Base-by-base conservation (phyloP, 1,140 invertebrate genomes). In the Bactericera cockerelli region DNA sequence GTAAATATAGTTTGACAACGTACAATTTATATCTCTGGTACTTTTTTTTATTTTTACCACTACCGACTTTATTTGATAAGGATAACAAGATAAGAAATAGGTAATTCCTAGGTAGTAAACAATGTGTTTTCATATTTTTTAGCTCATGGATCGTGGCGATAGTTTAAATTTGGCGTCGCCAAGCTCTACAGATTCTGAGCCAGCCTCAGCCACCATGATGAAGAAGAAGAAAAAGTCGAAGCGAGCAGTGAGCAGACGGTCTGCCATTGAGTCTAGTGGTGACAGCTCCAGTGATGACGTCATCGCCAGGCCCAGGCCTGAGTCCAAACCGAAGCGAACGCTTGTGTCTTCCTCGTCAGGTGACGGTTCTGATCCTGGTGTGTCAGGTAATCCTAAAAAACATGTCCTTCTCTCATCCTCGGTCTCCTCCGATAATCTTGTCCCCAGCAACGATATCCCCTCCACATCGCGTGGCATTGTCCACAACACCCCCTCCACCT, bases 81-180 rank as follows among this genome's bases (percentile, higher is more conserved):
- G n/a, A n/a, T n/a, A n/a, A n/a, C n/a, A n/a, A n/a, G n/a, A n/a
- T 36, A 16, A 36, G 33, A 36, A 36, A 36, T 16, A 36, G 10
- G 10, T 36, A 16, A 4, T 49, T 49, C n/a, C 42, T 49, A 16
- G n/a, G 4, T 49, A 6, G 28, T 49, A 19, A 22, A 49, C 22
- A 22, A 49, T 49, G 10, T 16, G n/a, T 49, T 49, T 49, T 49
- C 42, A 49, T 49, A 49, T 49, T 49, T 49, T 49, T 49, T 49
- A 49, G 42, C 42, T 49, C 42, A 49, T 49, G 42, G 42, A 49
- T 49, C n/a, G 22, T n/a, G 33, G 16, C 16, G 22, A 22, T 49
- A 16, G 8, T 49, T 49, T 19, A 16, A 22, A 22, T 49, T 49
- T n/a, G 22, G 3, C n/a, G 3, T n/a, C 4, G 22, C 4, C 4